Evolutionary conservation across 1,140 invertebrate species (phyloP).

Genomic region (Drosophila lacteicornis): DNA sequence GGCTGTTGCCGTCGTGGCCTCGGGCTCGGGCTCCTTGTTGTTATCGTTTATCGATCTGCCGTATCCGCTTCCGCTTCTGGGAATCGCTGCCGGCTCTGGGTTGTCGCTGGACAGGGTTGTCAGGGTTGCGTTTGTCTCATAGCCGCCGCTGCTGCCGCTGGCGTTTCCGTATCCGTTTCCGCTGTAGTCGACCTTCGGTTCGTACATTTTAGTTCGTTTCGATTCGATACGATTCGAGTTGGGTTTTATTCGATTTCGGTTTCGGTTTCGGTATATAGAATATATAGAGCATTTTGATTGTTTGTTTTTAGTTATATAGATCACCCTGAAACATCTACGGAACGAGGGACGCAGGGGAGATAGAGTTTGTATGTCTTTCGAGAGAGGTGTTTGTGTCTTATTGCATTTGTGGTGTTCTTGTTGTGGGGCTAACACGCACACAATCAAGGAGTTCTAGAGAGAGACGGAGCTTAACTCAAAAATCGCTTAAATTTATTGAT

Average conservation of each 20-base stretch:
- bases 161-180: constrained; percentile 50
- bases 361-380: constrained; percentile 2
- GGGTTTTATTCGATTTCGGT: constrained; percentile 12
- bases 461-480: constrained; percentile 37
- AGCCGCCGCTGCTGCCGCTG: constrained; percentile 34
- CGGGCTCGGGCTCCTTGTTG: constrained; percentile 40
- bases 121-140: constrained; percentile 40
- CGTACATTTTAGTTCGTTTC: constrained; percentile 12
- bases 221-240: constrained; percentile 22
- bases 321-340: constrained; percentile 23
- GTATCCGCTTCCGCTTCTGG: constrained; percentile 25
- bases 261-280: constrained; percentile 27
- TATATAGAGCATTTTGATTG: constrained; percentile 36
- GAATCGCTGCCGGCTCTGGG: constrained; percentile 22
- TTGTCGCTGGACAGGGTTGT: constrained; percentile 42
- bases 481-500: constrained; percentile 23
- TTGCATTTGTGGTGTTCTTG: constrained; percentile 4
- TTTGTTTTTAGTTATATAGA: constrained; percentile 28
- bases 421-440: constrained; percentile 30
- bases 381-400: constrained; percentile 16
- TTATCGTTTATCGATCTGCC: constrained; percentile 34
- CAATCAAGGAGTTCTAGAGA: constrained; percentile 19
- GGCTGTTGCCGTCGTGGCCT: constrained; percentile 39
- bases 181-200: constrained; percentile 71
- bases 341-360: constrained; percentile 25